Evolutionary conservation across 1,140 invertebrate species (phyloP).

Genomic region (Calephelis virginiensis): DNA sequence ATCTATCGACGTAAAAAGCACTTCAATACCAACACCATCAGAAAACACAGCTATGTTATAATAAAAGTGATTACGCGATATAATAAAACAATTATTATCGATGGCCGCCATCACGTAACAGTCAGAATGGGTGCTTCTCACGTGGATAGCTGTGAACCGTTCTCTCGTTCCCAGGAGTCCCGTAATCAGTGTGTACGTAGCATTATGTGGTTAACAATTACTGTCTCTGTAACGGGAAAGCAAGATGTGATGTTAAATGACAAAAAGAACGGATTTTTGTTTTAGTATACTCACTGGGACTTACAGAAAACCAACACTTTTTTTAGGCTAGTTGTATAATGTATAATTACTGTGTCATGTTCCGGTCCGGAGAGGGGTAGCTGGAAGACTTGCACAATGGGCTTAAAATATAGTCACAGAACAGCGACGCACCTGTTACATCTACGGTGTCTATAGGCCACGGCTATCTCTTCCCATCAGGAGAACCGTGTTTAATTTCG

Average conservation of each 20-base stretch:
- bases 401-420: too few species aligned
- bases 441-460: too few species aligned
- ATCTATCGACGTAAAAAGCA: background rate
- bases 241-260: background rate
- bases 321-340: too few species aligned
- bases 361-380: too few species aligned
- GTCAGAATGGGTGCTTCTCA: constrained; percentile 20
- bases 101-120: constrained; percentile 20
- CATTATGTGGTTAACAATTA: constrained; percentile 6
- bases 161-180: constrained; percentile 20
- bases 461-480: too few species aligned
- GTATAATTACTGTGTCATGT: too few species aligned
- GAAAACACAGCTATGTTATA: background rate
- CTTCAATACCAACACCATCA: constrained; percentile 11
- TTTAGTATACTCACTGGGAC: too few species aligned
- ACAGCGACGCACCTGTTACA: too few species aligned
- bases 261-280: too few species aligned
- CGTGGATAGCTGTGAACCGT: constrained; percentile 25
- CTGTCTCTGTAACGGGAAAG: background rate
- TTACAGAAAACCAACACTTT: too few species aligned
- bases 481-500: too few species aligned
- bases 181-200: constrained; percentile 12
- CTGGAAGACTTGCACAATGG: too few species aligned
- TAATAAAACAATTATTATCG: constrained; percentile 23
- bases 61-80: constrained; percentile 17